Evolutionary conservation across 2,888 invertebrate genomes (phyloP), one percentile per base, ranked within the genome.

Genomic region (Drosophila kuntzei): DNA sequence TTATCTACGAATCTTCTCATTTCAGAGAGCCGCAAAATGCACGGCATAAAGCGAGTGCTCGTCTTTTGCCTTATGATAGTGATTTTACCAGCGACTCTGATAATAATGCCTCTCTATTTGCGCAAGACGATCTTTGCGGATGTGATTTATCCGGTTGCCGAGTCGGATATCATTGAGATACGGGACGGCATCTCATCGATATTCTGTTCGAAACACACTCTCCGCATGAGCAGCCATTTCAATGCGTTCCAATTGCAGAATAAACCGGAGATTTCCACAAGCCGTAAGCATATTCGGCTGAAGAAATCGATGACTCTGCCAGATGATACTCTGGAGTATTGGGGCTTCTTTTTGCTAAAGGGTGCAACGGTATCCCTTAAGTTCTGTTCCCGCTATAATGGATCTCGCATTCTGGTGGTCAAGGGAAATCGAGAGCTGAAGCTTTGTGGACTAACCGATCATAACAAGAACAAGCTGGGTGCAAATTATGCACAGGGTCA

Each of bases 241-340:
- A 95, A 95, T 93, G 96, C 96, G 61, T 96, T 95, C 91, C 95
- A 96, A 93, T 93, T 96, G 93, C 93, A 93, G 73, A 94, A 94
- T 16, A 94, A 93, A 75, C 97, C 97, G 4, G 94, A 95, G 92
- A 93, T 96, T 69, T 95, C 96, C 49, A 93, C 93, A 61, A 95
- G 94, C 84, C 94, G 94, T 53, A 96, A 96, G 91, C 96, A 96
- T 87, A 95, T 96, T 78, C 93, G 95, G 76, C 92, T 97, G 79
- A 96, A 95, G 90, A 97, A 97, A 89, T 96, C 96, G 6, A 96
- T 97, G 96, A 94, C 93, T 2, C 92, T 97, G 71, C 96, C 96
- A 0, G 97, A 97, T 90, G 97, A 97, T 85, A 96, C 97, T 9
- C 92, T 97, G 34, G 97, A 97, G 91, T 97, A 97, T 91, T 97